phyloP scores from a whole-genome alignment of 1,140 invertebrate species.

The Drosophila pectinifera region DNA sequence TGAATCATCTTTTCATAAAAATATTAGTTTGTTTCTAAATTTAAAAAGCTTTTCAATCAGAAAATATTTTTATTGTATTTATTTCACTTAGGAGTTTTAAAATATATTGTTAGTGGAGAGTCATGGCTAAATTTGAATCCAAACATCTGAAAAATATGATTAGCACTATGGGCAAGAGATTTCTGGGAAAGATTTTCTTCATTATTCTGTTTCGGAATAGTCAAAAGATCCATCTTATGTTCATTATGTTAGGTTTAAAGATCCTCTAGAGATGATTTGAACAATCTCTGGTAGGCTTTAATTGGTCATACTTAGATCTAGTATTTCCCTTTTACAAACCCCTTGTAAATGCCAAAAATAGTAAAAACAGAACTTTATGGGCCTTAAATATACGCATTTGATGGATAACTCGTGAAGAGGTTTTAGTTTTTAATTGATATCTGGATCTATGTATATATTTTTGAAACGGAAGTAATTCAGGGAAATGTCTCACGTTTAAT shows the following conservation, averaged over 20 bases:
- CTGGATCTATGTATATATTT: slow-evolving; percentile 7
- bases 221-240: too few species aligned
- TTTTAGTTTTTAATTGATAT: slow-evolving; percentile 28
- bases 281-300: too few species aligned
- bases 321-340: neutral
- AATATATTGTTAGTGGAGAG: neutral
- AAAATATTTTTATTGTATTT: neutral
- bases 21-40: neutral
- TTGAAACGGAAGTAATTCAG: slow-evolving; percentile 80
- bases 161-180: too few species aligned
- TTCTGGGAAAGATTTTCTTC: neutral
- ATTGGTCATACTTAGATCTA: neutral
- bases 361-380: neutral
- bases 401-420: slow-evolving; percentile 12
- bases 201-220: too few species aligned
- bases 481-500: slow-evolving; percentile 74
- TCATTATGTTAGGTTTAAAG: too few species aligned
- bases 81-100: too few species aligned
- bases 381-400: neutral
- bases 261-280: neutral
- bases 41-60: neutral
- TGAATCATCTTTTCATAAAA: neutral
- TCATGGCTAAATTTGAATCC: neutral
- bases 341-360: neutral
- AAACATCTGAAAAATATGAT: too few species aligned